Base-by-base conservation (phyloP, 2,113 vertebrate species). In the Trematomus loennbergii region DNA sequence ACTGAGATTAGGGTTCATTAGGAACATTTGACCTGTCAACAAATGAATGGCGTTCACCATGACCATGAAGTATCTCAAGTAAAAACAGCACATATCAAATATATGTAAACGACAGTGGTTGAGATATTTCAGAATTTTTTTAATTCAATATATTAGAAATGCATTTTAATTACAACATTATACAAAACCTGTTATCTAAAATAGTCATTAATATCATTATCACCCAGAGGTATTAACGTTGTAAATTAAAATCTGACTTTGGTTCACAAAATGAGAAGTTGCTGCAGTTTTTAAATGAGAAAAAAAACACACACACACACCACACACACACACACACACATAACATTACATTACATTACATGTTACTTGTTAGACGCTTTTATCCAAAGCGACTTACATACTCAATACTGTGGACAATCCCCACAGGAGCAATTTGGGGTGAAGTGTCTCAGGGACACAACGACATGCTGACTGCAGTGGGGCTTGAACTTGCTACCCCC, bases 161-260 rank as follows among this genome's bases (percentile, higher is more conserved):
- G 20, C 7, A 43, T 74, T 78, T 59, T 12, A 67, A 65, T 53
- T 9, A 58, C 25, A 82, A 11, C 33, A 22, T 11, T 48, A 12
- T 60, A 48, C 1, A 66, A 70, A 74, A 15, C 5, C 3, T 50
- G 10, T 36, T 11, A 2, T 55, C 6, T 33, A 12, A 57, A 45
- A 50, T 10, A 59, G 22, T 22, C 22, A 22, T 22, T 22, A 22
- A 22, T 22, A 22, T 22, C 22, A 22, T 22, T n/a, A n/a, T n/a
- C n/a, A n/a, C n/a, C 16, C 7, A 4, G 75, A 83, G 81, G 81
- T 79, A 74, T 73, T 63, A 18, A 54, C n/a, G 29, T 25, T 72
- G 18, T 59, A 33, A 53, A 48, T 54, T 5, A n/a, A n/a, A 58
- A 10, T 0, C 29, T 43, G 16, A 45, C 7, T 0, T 45, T 65